These are phyloP conservation scores for Psammodynastes pulverulentus DNA, from an alignment of 2,113 vertebrate species.

Conservation along the genomic window DNA sequence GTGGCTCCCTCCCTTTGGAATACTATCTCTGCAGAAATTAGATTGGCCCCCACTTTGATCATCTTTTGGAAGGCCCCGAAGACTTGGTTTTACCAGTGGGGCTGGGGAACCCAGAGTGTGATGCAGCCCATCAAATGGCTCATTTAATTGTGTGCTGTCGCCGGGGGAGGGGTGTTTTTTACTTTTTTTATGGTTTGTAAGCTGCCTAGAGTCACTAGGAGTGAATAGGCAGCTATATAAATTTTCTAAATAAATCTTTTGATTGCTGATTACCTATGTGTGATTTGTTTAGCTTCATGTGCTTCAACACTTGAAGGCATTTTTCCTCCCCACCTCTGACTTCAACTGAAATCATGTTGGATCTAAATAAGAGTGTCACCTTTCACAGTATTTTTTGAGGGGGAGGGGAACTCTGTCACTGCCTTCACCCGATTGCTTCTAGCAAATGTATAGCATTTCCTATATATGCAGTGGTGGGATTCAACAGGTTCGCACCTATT, in stretches of 20 bases:
- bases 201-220: background rate
- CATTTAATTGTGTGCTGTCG: background rate
- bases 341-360: constrained; percentile 23
- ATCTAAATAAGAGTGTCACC: constrained; percentile 31
- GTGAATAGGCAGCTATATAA: background rate
- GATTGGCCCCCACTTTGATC: background rate
- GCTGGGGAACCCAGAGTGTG: background rate
- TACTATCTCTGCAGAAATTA: background rate
- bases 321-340: constrained; percentile 9
- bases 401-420: background rate
- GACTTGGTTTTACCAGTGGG: background rate
- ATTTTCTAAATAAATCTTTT: background rate
- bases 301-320: background rate
- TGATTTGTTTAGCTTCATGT: constrained; percentile 26
- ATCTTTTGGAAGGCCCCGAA: too few species aligned
- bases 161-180: background rate
- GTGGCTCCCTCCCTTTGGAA: background rate
- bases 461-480: too few species aligned
- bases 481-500: too few species aligned
- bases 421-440: constrained; percentile 6
- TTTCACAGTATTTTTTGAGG: constrained; percentile 27
- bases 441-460: constrained; percentile 5
- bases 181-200: background rate
- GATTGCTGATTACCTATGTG: background rate
- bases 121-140: background rate